A percentile compares a stretch with the other conserved stretches of the same genome.
phyloP scores from a whole-genome alignment of 2,113 vertebrate species.

The Siphamia tubifer region DNA sequence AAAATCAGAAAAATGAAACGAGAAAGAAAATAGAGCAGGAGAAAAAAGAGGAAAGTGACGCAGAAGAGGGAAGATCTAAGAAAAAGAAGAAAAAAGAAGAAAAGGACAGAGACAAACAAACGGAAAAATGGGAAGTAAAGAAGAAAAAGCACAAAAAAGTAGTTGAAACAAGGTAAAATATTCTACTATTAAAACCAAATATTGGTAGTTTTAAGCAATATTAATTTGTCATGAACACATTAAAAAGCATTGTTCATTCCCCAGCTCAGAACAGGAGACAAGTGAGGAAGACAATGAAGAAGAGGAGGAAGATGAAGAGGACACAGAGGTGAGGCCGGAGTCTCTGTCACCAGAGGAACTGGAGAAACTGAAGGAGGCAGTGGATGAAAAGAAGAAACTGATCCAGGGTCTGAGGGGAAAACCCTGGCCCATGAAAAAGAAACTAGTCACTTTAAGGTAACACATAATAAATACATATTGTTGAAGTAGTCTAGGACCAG shows the following conservation, averaged over 20 bases:
- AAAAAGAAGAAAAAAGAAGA: constrained; percentile 54
- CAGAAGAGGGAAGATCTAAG: constrained; percentile 49
- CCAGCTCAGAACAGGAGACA: constrained; percentile 67
- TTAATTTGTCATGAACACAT: background rate
- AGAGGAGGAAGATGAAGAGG: constrained; percentile 80
- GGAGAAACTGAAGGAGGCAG: constrained; percentile 89
- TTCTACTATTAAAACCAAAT: background rate
- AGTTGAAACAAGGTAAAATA: constrained; percentile 77
- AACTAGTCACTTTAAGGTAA: constrained; percentile 87
- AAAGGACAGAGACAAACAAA: constrained; percentile 24
- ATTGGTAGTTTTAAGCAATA: background rate
- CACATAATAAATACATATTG: background rate
- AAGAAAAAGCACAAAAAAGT: constrained; percentile 78
- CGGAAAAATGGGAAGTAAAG: constrained; percentile 58
- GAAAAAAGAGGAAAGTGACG: constrained; percentile 48
- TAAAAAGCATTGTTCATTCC: background rate
- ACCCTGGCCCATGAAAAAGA: constrained; percentile 94
- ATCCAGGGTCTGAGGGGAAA: constrained; percentile 88
- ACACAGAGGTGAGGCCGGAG: constrained; percentile 73
- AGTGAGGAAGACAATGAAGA: constrained; percentile 68
- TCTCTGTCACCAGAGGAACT: constrained; percentile 87
- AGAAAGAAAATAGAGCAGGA: constrained; percentile 27
- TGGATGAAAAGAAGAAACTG: constrained; percentile 93
- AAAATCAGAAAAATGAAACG: constrained; percentile 56
- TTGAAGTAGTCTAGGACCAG: background rate